Percentiles rank a stretch among this genome's conserved stretches.
Evolutionary conservation across 2,113 vertebrate genomes (phyloP).

Genomic region (Pica pica): DNA sequence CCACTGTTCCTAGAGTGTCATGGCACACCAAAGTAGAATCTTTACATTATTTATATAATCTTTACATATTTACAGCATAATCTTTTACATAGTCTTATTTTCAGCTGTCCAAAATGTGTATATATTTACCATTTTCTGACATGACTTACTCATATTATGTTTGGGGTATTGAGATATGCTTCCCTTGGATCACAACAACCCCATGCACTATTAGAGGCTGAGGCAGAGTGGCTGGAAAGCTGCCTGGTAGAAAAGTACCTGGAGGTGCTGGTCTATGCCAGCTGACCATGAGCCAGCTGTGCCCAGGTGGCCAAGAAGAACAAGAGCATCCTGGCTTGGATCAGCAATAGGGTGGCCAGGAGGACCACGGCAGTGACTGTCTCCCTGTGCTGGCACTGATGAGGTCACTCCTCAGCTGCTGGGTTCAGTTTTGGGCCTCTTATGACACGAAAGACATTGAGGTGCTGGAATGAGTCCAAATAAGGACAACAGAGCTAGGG

Average conservation of each 20-base stretch:
- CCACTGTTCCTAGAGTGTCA: not conserved
- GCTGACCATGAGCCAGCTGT: not conserved
- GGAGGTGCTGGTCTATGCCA: not conserved
- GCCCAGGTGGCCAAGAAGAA: not conserved
- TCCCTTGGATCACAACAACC: not conserved
- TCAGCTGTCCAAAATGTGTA: not conserved
- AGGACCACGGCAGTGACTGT: too few species aligned
- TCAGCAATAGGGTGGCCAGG: not conserved
- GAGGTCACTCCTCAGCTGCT: not conserved
- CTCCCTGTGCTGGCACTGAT: too few species aligned
- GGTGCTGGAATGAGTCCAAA: not conserved
- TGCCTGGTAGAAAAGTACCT: not conserved
- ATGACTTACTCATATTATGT: not conserved
- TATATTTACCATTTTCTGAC: not conserved
- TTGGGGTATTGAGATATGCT: not conserved
- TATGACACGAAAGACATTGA: not conserved
- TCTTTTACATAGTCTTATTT: not conserved
- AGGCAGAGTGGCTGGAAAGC: not conserved
- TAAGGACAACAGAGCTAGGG: not conserved
- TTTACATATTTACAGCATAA: not conserved
- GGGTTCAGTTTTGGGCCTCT: not conserved
- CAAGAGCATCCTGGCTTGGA: not conserved
- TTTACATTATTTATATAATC: not conserved
- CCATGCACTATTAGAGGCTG: not conserved
- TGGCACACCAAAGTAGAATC: not conserved